Base-by-base conservation (phyloP, 2,888 invertebrate species). In the Cosmorhoe ocellata region DNA sequence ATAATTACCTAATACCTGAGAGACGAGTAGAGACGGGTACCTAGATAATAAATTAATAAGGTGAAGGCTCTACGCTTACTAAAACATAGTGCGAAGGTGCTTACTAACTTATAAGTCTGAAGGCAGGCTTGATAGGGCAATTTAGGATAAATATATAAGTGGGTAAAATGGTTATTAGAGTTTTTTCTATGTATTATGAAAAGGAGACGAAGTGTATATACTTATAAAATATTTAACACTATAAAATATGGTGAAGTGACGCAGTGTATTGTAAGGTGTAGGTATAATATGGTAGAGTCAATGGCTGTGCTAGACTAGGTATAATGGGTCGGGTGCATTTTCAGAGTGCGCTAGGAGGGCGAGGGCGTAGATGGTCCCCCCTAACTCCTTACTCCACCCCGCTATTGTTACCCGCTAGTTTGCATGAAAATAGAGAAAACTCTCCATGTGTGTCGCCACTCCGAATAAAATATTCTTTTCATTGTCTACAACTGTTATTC, bases 361-460 rank as follows among this genome's bases (percentile, higher is more conserved):
- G 72, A 69, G 74, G 75, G 79, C 71, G 74, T 76, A 77, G 73
- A 71, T 71, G 74, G 18, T 4, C 26, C 43, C 34, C 27, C 38
- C 34, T 30, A 27, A 60, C 24, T 24, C 64, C 62, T 64, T 72
- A 69, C 68, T 59, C 65, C 73, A 67, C 74, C 66, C 71, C 63
- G 67, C 80, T 60, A 81, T 86, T 86, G 85, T 85, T 82, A 72
- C 74, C 74, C 78, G 71, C 76, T 81, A 81, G 79, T 85, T 86
- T 82, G 82, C 79, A 84, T 85, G 81, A 81, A 86, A 85, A 85
- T 79, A 82, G 76, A 80, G 79, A 81, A 83, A 82, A 83, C 76
- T 81, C 76, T 79, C 74, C 79, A 81, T 82, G 80, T 84, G 76
- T 84, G 84, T 80, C 82, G 79, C 73, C 71, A 73, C 76, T 81